Base-by-base conservation (phyloP, 2,113 vertebrate genomes). In the Piaya cayana region DNA sequence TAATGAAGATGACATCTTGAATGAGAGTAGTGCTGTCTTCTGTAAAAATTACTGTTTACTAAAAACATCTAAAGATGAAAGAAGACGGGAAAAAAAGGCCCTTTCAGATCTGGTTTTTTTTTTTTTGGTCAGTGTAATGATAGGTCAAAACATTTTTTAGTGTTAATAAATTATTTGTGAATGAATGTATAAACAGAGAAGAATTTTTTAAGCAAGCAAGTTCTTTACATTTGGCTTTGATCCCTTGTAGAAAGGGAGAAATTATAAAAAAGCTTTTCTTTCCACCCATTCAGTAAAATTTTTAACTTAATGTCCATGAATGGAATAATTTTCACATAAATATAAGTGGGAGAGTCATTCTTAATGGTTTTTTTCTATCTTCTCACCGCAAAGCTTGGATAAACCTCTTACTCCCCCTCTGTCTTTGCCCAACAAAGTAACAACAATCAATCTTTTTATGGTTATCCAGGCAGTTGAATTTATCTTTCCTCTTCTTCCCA, bases 401-500 rank as follows among this genome's bases (percentile, higher is more conserved):
- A 80, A 83, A 36, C 8, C 37, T 88, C 52, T 82, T 60, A 49
- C 8, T 36, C 29, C 80, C 53, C 93, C 53, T 67, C 55, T 59
- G 8, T 72, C 5, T 1, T 43, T 78, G 60, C 81, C 60, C 47
- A 78, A 15, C 20, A 8, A 26, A 42, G n/a, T 55, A 52, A 76
- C 60, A 86, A 36, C 50, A 90, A 83, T 81, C 50, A 81, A 77
- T 75, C 76, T 75, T 88, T 94, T 86, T 67, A 56, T 82, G 76
- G 17, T 72, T 88, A 82, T 58, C 27, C 62, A 72, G 30, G 76
- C 86, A 84, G 72, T 90, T 87, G 80, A 82, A 86, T 88, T 95
- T 93, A 93, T 90, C 76, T 83, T 86, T 91, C 26, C 18, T 80
- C 47, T 77, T 65, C 59, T 79, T 82, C 64, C 49, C 42, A 63